Base-by-base conservation (phyloP, 2,888 invertebrate genomes). In the Caradrina kadenii region DNA sequence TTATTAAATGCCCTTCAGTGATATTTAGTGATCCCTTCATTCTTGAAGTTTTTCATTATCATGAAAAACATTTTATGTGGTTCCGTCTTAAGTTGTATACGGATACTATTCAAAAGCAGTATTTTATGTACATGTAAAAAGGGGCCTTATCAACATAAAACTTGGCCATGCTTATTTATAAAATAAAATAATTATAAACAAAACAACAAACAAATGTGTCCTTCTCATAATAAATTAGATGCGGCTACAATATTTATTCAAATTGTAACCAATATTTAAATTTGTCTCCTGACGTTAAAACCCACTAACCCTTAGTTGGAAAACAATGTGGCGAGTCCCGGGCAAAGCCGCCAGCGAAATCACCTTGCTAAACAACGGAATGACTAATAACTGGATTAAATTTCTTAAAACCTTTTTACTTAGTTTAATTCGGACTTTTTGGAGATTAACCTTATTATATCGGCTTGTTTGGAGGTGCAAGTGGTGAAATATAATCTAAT, bases 361-460 rank as follows among this genome's bases (percentile, higher is more conserved):
- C 85, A 79, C 82, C 82, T 80, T 78, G 76, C 76, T 76, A 84
- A 85, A 87, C 87, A 88, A 83, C 83, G 72, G 85, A 86, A 87
- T 86, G 86, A 87, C 89, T 89, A 89, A 89, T 90, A 87, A 86
- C 86, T 69, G 88, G 88, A 89, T 88, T 87, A 87, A 86, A 86
- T 85, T 84, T 88, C 87, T 89, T 88, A 86, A 87, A 90, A 87
- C 86, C 89, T 89, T 89, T 89, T 90, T 89, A 89, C 87, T 89
- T 86, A 88, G 83, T 88, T 88, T 86, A 87, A 87, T 87, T 87
- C 79, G 71, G 86, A 87, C 82, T 88, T 87, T 87, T 86, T 84
- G 82, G 79, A 80, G 89, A 88, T 89, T 89, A 87, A 84, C 84
- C 82, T 87, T 84, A 87, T 90, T 89, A 87, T 80, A 76, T 70